Conservation (phyloP, 2,888 invertebrate genomes). For the Lasiommata megera region DNA sequence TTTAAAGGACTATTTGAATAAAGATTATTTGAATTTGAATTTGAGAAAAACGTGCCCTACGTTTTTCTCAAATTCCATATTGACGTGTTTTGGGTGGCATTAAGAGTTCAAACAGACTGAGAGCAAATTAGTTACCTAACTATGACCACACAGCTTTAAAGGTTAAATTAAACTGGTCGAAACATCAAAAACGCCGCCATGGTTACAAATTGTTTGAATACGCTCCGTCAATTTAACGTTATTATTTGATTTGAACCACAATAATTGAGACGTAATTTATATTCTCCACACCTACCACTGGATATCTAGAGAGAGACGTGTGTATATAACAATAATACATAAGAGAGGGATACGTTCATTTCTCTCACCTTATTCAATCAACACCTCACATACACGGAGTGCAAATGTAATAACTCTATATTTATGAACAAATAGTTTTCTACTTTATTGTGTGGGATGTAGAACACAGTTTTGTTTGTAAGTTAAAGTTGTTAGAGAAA, state of each 20-base stretch:
- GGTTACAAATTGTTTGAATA: conserved; percentile 20
- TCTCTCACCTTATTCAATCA: conserved; percentile 44
- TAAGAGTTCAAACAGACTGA: too few species aligned
- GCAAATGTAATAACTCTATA: conserved; percentile 26
- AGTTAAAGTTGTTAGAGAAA: conserved; percentile 42
- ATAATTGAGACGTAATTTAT: conserved; percentile 45
- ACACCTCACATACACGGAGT: conserved; percentile 26
- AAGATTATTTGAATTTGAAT: too few species aligned
- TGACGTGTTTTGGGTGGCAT: too few species aligned
- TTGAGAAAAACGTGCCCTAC: too few species aligned
- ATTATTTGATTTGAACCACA: conserved; percentile 34
- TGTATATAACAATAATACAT: conserved; percentile 36
- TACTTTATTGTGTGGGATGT: background rate
- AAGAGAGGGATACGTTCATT: conserved; percentile 46
- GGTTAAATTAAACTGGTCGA: conserved; percentile 11
- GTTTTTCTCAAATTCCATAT: too few species aligned
- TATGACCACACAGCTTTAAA: background rate
- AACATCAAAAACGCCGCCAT: conserved; percentile 8
- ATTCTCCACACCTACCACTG: conserved; percentile 34
- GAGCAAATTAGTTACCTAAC: background rate
- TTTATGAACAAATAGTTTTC: conserved; percentile 11
- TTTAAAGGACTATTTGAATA: too few species aligned
- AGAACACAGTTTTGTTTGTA: conserved; percentile 29
- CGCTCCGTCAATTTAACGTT: conserved; percentile 26
- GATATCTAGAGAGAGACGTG: conserved; percentile 33